Conservation (phyloP, 1,140 invertebrate species). For the Drosophila pectinifera region DNA sequence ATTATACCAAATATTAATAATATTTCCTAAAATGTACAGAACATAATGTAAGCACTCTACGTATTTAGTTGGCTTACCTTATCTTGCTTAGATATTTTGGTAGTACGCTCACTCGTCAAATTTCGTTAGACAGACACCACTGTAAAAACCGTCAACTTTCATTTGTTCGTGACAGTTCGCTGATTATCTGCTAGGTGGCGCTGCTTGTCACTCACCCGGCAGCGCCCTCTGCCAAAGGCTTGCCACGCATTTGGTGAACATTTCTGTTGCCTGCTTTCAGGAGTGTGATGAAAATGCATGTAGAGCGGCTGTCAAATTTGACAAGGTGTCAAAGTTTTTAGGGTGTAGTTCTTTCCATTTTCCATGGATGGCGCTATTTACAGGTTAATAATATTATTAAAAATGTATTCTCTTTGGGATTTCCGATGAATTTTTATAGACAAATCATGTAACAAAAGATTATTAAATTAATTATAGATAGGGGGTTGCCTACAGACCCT, state of each 20-base stretch:
- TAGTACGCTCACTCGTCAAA: too few species aligned
- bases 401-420: too few species aligned
- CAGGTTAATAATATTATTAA: not conserved
- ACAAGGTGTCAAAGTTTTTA: conserved; percentile 6
- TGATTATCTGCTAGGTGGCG: conserved; percentile 45
- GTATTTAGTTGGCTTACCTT: too few species aligned
- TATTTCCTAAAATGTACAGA: too few species aligned
- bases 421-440: too few species aligned
- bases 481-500: not conserved
- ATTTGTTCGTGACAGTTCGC: conserved; percentile 9
- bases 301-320: conserved; percentile 22
- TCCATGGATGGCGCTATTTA: not conserved
- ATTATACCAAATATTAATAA: too few species aligned
- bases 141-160: not conserved
- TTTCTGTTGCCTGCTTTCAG: conserved; percentile 26
- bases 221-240: not conserved
- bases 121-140: not conserved
- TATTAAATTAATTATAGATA: not conserved
- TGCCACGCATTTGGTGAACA: not conserved
- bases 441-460: not conserved
- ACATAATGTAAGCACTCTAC: too few species aligned
- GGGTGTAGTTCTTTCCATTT: not conserved
- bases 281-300: conserved; percentile 4
- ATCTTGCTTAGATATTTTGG: too few species aligned
- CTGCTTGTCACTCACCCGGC: not conserved